A percentile compares a stretch with the other conserved stretches of the same genome.
Conservation (phyloP, 2,888 invertebrate genomes). For the Ptycholaimellus sp. region DNA sequence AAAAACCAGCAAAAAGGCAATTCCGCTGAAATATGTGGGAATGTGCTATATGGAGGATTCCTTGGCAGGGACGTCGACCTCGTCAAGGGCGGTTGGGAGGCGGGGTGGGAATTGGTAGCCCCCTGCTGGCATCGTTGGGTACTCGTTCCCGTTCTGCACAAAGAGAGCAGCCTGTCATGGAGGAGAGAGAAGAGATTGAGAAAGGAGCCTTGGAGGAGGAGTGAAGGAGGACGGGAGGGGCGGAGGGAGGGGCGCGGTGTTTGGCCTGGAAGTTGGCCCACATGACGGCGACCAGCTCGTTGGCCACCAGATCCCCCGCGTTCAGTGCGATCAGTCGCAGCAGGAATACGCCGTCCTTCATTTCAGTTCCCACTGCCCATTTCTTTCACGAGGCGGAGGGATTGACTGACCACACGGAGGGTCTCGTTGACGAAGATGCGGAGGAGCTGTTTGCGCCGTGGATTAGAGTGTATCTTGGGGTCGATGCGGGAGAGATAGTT, state of each 20-base stretch:
- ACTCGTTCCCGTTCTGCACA: too few species aligned
- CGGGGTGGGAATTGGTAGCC: too few species aligned
- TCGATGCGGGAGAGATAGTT: slow-evolving; percentile 11
- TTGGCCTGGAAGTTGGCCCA: slow-evolving; percentile 14
- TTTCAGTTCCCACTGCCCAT: slow-evolving; percentile 23
- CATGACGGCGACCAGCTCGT: slow-evolving; percentile 17
- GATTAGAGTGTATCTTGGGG: slow-evolving; percentile 9
- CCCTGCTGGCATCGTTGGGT: background rate
- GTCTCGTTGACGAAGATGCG: slow-evolving; percentile 13
- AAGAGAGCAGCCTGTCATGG: too few species aligned
- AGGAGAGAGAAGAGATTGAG: too few species aligned
- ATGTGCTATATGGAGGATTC: too few species aligned
- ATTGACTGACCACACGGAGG: slow-evolving; percentile 18
- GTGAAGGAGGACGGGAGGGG: too few species aligned
- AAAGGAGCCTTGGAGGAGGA: too few species aligned
- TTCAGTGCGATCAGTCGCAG: slow-evolving; percentile 19
- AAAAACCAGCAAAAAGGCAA: too few species aligned
- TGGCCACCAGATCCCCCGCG: slow-evolving; percentile 21
- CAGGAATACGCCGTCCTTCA: slow-evolving; percentile 19
- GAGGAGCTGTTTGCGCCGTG: slow-evolving; percentile 9
- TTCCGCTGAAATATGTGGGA: too few species aligned
- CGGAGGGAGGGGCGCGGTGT: too few species aligned
- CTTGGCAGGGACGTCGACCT: too few species aligned
- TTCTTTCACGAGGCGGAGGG: slow-evolving; percentile 18
- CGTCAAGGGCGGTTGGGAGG: too few species aligned